A percentile compares a stretch with the other conserved stretches of the same genome.
Conservation (phyloP, 23 tunicate genomes). For the Oikopleura dioica region DNA sequence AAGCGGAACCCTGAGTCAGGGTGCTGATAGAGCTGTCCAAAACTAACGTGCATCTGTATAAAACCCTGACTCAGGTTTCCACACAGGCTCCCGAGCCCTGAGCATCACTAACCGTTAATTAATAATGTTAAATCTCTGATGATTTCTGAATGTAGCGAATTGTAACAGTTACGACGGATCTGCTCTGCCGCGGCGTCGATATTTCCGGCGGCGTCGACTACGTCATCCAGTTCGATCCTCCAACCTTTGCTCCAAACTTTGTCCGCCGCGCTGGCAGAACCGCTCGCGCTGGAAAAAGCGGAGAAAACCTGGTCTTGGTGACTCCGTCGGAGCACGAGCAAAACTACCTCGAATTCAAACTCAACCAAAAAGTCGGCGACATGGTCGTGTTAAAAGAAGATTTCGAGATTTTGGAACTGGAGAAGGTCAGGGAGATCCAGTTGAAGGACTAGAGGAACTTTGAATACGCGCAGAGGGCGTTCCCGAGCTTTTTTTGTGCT, state of each 20-base stretch:
- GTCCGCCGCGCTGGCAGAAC: constrained; percentile 96
- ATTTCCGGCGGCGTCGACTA: constrained; percentile 68
- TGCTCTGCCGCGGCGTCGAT: constrained; percentile 90
- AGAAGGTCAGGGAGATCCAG: constrained; percentile 20
- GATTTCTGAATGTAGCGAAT: background rate
- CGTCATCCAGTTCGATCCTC: constrained; percentile 98
- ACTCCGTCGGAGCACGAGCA: constrained; percentile 28
- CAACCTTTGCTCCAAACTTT: constrained; percentile 63
- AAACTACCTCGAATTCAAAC: constrained; percentile 54
- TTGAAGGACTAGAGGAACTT: constrained; percentile 44
- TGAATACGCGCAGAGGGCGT: constrained; percentile 61
- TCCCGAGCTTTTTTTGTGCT: constrained; percentile 52
- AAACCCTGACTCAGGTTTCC: too few species aligned
- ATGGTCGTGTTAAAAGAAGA: too few species aligned
- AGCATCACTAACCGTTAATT: too few species aligned
- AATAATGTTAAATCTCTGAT: too few species aligned
- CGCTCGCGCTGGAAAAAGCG: constrained; percentile 55
- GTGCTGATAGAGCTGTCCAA: too few species aligned
- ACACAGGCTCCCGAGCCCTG: too few species aligned
- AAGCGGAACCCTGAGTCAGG: too few species aligned
- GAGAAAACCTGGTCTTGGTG: constrained; percentile 52
- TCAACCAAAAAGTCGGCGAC: constrained; percentile 75
- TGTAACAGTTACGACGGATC: constrained; percentile 43
- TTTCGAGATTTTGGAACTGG: constrained; percentile 22
- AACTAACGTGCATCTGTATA: too few species aligned